A percentile compares a stretch with the other conserved stretches of the same genome.
Evolutionary conservation across 1,140 invertebrate genomes (phyloP).

Genomic region (Glossosoma conforme): DNA sequence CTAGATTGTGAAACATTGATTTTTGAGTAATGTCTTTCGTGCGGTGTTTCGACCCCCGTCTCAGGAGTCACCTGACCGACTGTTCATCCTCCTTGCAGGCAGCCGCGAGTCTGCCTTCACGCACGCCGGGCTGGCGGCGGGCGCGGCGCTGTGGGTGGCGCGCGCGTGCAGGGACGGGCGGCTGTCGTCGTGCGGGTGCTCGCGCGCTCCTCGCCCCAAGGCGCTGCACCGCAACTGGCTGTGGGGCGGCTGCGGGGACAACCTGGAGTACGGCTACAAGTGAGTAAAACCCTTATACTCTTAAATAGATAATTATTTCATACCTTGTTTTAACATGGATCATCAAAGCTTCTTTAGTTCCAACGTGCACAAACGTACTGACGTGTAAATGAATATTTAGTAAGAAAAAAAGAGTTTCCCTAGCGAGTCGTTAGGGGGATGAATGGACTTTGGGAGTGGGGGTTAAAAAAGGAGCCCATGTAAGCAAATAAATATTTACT

Average conservation of each 20-base stretch:
- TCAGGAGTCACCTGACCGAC: neutral
- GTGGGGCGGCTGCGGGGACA: constrained; percentile 96
- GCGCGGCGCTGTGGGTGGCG: constrained; percentile 80
- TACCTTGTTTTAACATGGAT: too few species aligned
- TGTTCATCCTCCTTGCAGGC: constrained; percentile 52
- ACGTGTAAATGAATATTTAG: too few species aligned
- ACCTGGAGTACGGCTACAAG: constrained; percentile 93
- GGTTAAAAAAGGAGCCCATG: too few species aligned
- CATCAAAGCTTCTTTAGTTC: too few species aligned
- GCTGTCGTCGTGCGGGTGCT: constrained; percentile 84
- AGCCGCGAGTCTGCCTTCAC: constrained; percentile 89
- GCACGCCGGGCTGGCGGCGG: constrained; percentile 82
- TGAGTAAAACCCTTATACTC: constrained; percentile 53
- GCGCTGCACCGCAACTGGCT: constrained; percentile 85
- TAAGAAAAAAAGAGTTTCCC: too few species aligned
- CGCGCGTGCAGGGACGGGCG: constrained; percentile 86
- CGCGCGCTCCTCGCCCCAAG: constrained; percentile 68
- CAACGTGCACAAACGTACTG: too few species aligned
- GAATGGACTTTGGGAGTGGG: too few species aligned
- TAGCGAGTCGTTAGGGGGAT: too few species aligned
- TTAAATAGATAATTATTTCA: too few species aligned
- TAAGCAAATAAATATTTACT: too few species aligned
- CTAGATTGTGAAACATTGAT: neutral
- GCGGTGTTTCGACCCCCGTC: neutral
- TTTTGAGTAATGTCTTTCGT: neutral